Base-by-base conservation (phyloP, 2,888 invertebrate species). In the Arge pagana region DNA sequence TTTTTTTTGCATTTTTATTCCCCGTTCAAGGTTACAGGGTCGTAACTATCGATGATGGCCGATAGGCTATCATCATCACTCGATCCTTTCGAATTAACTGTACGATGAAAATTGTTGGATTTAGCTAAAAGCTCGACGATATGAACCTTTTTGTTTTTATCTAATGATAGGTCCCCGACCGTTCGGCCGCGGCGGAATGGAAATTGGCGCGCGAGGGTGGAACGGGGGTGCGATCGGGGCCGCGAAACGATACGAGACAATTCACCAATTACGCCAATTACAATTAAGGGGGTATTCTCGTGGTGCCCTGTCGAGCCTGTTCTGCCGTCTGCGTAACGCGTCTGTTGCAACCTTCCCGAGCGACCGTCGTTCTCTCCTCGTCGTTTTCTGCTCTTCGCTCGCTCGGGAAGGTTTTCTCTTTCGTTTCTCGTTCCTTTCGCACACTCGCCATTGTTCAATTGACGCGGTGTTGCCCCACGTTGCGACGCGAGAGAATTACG, bases 241-340 rank as follows among this genome's bases (percentile, higher is more conserved):
- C 37, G 39, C 48, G 53, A 48, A 23, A 42, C 45, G 45, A 45
- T 33, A 45, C 33, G 36, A 37, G 48, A 41, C 54, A 18, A 50
- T 57, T 39, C 41, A 26, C 50, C 55, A 59, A 55, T 57, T 55
- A 57, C 33, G 30, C 36, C 48, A 56, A 61, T 60, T 60, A 61
- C 58, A 61, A 61, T 61, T 58, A 55, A 52, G 56, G 54, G 40
- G 39, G 30, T 26, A 48, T 48, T 36, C 18, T 31, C 45, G 45
- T 16, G 23, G 33, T 33, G 13, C n/a, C 3, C 33, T n/a, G 33
- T n/a, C 13, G 33, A n/a, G 45, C 23, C 45, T 35, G 45, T 45
- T n/a, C 30, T 42, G 42, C 40, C 35, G 48, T 50, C 51, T 48
- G 48, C 39, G 51, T 40, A 24, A 30, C 48, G 48, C 49, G 42